Conservation (phyloP, 2,888 invertebrate genomes). For the Cephonodes hylas region DNA sequence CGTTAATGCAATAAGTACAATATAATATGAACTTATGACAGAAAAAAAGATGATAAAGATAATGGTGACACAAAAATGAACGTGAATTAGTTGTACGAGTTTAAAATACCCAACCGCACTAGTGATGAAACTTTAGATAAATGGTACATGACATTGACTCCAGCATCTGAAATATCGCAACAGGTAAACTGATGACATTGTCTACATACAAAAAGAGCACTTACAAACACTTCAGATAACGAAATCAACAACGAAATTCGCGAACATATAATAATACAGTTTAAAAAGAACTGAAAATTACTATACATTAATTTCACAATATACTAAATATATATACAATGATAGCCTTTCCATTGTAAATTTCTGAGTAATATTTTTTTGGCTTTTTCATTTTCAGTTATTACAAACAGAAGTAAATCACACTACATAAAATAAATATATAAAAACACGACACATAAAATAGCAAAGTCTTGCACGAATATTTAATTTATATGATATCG, state of each 20-base stretch:
- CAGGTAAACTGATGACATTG: slow-evolving; percentile 24
- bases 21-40: slow-evolving; percentile 73
- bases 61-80: slow-evolving; percentile 61
- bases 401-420: slow-evolving; percentile 76
- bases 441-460: slow-evolving; percentile 74
- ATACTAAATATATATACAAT: slow-evolving; percentile 70
- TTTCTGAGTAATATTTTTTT: slow-evolving; percentile 63
- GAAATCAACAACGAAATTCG: slow-evolving; percentile 44
- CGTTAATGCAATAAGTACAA: slow-evolving; percentile 79
- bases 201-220: slow-evolving; percentile 23
- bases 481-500: slow-evolving; percentile 60
- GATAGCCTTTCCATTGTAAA: slow-evolving; percentile 63
- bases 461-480: slow-evolving; percentile 65
- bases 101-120: slow-evolving; percentile 70
- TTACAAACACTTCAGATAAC: slow-evolving; percentile 46
- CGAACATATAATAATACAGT: slow-evolving; percentile 52
- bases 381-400: slow-evolving; percentile 69
- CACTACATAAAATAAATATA: slow-evolving; percentile 75
- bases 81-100: slow-evolving; percentile 60
- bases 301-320: slow-evolving; percentile 65
- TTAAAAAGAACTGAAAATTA: slow-evolving; percentile 58
- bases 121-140: slow-evolving; percentile 52
- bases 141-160: slow-evolving; percentile 17
- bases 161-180: slow-evolving; percentile 41
- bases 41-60: slow-evolving; percentile 61